phyloP scores from a whole-genome alignment of 2,888 invertebrate genomes.

The Cephus rjabovi region DNA sequence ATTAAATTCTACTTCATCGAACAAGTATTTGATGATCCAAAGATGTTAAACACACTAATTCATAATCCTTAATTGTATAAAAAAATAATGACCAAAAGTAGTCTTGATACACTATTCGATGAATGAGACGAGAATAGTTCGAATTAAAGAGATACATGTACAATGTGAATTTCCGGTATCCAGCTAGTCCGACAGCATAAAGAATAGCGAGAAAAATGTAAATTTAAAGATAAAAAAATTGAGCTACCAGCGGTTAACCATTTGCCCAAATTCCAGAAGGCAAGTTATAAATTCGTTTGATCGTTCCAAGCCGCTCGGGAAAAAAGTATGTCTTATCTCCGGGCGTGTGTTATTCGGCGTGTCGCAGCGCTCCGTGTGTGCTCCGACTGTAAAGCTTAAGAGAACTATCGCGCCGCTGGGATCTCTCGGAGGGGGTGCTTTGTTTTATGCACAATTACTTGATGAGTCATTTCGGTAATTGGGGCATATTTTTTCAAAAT shows the following conservation, averaged over 20 bases:
- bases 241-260: background rate
- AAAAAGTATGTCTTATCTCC: conserved; percentile 53
- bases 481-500: conserved; percentile 60
- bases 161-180: background rate
- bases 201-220: background rate
- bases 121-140: background rate
- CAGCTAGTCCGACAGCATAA: background rate
- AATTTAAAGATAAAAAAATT: background rate
- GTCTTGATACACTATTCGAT: too few species aligned
- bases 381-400: conserved; percentile 50
- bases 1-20: background rate
- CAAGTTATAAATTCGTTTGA: conserved; percentile 43
- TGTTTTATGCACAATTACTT: conserved; percentile 60
- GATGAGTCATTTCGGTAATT: conserved; percentile 64
- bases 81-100: too few species aligned
- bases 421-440: conserved; percentile 43
- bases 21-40: background rate
- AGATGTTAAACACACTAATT: background rate
- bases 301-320: conserved; percentile 46
- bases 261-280: conserved; percentile 32
- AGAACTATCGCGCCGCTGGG: conserved; percentile 42
- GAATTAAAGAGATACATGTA: background rate
- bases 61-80: background rate
- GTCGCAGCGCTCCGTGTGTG: conserved; percentile 37
- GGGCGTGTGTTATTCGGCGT: conserved; percentile 39